Conservation (phyloP, 2,113 vertebrate genomes). For the Sorex fumeus region DNA sequence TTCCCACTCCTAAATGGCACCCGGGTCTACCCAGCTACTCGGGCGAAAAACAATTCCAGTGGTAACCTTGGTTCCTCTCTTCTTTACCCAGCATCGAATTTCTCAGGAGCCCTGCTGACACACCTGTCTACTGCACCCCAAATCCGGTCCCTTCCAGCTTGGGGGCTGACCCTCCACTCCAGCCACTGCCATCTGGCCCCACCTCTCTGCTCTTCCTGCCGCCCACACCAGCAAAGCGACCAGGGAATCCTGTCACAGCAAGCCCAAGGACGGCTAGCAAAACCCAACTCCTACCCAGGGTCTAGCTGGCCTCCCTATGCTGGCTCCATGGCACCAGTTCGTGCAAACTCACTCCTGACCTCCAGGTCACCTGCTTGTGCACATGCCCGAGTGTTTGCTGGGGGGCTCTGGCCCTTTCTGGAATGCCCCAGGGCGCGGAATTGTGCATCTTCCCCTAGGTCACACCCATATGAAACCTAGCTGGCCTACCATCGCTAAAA, state of each 20-base stretch:
- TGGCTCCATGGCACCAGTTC: not conserved
- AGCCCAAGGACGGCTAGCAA: not conserved
- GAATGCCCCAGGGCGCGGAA: not conserved
- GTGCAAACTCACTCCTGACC: not conserved
- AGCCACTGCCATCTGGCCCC: no score
- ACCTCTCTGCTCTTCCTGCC: no score
- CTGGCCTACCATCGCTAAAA: not conserved
- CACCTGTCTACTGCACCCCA: not conserved
- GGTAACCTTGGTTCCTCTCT: not conserved
- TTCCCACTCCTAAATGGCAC: constrained; percentile 11
- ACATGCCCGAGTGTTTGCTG: not conserved
- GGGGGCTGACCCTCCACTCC: no score
- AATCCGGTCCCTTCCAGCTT: no score
- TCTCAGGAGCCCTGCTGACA: not conserved
- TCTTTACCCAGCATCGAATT: not conserved
- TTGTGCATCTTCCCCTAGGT: not conserved
- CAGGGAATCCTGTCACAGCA: not conserved
- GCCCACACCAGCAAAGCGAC: not conserved
- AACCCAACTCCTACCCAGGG: not conserved
- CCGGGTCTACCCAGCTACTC: constrained; percentile 24
- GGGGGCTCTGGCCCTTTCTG: not conserved
- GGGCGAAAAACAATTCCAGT: not conserved
- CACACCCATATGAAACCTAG: not conserved
- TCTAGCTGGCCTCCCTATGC: not conserved
- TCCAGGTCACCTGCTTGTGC: not conserved